Base-by-base conservation (phyloP, 2,888 invertebrate species). In the Chymomyza fuscimana region DNA sequence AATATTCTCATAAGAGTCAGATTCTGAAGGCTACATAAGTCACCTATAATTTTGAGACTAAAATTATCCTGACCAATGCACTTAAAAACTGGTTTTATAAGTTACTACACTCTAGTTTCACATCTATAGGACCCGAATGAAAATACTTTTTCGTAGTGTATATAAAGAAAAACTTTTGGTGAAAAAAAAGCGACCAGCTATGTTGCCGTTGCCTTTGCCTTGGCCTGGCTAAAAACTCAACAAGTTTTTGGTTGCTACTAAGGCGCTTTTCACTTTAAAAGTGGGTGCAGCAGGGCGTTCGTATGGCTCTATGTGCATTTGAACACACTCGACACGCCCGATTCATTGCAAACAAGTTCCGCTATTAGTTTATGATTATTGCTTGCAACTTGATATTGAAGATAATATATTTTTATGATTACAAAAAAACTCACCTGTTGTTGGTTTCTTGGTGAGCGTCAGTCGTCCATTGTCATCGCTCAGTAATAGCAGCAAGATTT, bases 401-500 rank as follows among this genome's bases (percentile, higher is more conserved):
- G 5, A 56, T 5, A 56, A 22, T 36, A 62, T n/a, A 46, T 16
- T 62, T 50, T 62, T 62, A 16, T 59, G n/a, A 16, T 10, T 46
- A 25, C 1, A 25, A 25, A 66, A 63, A n/a, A 40, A 82, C 90
- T 89, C 76, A 90, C 90, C 90, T 90, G 90, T 88, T 86, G 85
- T 87, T 76, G 79, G 76, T 72, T 79, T 67, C 69, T 82, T 81
- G 78, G 82, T 87, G 65, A 83, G 84, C 81, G 83, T 82, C 71
- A 87, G 73, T 77, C 85, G 82, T 77, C 87, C 90, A 88, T 90
- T 84, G 77, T 83, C 77, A 67, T 89, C 80, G 76, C 78, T 80
- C 73, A 90, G 80, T 79, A 89, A 79, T 72, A 87, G 82, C 79
- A 87, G 83, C 77, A 89, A 81, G 72, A 90, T 87, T 86, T 87